A percentile compares a stretch with the other conserved stretches of the same genome.
Evolutionary conservation across 35 echinoderm and acorn worm genomes (phyloP).

Genomic region (Strongylocentrotus purpuratus): DNA sequence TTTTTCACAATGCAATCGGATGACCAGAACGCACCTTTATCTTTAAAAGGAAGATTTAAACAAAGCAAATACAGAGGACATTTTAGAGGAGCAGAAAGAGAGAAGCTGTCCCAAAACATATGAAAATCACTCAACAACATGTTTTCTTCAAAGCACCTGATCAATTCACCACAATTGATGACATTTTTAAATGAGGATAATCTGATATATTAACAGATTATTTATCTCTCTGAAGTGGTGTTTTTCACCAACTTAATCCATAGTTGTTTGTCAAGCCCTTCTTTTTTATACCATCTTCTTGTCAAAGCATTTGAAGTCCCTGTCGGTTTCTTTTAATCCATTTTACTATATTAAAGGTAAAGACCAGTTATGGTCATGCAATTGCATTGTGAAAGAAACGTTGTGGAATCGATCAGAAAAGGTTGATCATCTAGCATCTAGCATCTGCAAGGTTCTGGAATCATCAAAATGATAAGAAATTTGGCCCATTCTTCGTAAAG

Average conservation of each 20-base stretch:
- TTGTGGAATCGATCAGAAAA: no score
- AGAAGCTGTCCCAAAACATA: not conserved
- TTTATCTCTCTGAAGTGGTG: not conserved
- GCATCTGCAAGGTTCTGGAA: no score
- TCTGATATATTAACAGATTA: constrained; percentile 6
- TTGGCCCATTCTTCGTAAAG: no score
- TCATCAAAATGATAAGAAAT: no score
- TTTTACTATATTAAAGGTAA: not conserved
- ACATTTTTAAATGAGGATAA: not conserved
- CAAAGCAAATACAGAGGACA: not conserved
- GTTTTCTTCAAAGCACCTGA: not conserved
- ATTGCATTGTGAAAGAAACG: no score
- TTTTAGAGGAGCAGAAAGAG: not conserved
- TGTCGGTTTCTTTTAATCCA: not conserved
- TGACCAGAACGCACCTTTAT: no score
- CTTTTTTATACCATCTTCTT: not conserved
- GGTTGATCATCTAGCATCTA: no score
- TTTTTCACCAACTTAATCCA: not conserved
- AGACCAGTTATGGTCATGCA: no score
- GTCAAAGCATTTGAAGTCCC: no score
- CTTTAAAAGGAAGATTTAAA: not conserved
- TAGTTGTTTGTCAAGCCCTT: not conserved
- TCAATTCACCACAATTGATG: not conserved
- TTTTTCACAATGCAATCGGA: no score
- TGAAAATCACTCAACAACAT: not conserved